Base-by-base conservation (phyloP, 2,888 invertebrate genomes). In the Dynastes hyllus region DNA sequence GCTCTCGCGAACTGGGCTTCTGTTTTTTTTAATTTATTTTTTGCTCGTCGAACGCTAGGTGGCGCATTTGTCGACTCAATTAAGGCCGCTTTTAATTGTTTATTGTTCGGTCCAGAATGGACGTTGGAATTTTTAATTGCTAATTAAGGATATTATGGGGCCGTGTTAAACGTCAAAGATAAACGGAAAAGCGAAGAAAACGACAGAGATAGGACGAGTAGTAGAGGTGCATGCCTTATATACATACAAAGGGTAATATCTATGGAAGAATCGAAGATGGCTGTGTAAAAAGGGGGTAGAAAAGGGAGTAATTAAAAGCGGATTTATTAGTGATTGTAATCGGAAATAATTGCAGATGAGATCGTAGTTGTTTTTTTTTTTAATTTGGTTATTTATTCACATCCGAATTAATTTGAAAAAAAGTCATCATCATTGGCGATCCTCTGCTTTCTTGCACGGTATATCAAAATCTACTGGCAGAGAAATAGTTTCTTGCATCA, bases 101-200 rank as follows among this genome's bases (percentile, higher is more conserved):
- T 61, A 75, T 75, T 75, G 73, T 75, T 63, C 69, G 51, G 61
- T 13, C 27, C 5, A 4, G 61, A 29, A 50, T 50, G 73, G n/a
- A 27, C 45, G 58, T 40, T 61, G 61, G 61, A 55, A 75, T 75
- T 75, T 75, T 61, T 75, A 75, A 75, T 75, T 45, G 61, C 32
- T 22, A 75, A 75, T 75, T 75, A 75, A 61, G 13, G 51, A 27
- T 63, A 63, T 63, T 63, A 51, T 69, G 69, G 69, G 29, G 29
- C 27, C 51, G 51, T 51, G 50, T 29, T 63, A 63, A 63, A 63
- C 13, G 63, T 13, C 13, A 27, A 29, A 61, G 45, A 45, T 45
- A 45, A 45, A 45, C 2, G 11, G 11, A 45, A 45, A 63, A 29
- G 8, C 5, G 55, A 22, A 55, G 40, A 67, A 67, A 5, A 8